These are phyloP conservation scores for Nothocercus julius DNA, from an alignment of 2,113 vertebrate species.

Conservation along the genomic window DNA sequence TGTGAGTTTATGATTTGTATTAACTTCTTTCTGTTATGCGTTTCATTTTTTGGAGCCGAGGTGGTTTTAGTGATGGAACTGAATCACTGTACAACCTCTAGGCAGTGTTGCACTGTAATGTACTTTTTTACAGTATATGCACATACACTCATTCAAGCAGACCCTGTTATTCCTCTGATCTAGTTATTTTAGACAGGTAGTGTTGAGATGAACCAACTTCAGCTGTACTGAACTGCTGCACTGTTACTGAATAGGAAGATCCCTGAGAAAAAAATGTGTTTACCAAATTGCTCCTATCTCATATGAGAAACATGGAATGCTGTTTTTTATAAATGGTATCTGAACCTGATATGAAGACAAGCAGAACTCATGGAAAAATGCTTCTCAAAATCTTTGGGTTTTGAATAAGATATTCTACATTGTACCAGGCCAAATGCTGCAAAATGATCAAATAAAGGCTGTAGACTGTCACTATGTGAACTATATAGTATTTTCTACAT, in stretches of 20 bases:
- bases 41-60: background rate
- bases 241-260: background rate
- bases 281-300: background rate
- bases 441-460: background rate
- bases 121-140: background rate
- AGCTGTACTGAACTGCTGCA: background rate
- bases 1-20: conserved; percentile 73
- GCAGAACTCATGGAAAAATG: background rate
- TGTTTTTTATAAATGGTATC: background rate
- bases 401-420: background rate
- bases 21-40: conserved; percentile 58
- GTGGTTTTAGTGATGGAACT: background rate
- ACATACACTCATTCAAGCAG: background rate
- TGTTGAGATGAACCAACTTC: background rate
- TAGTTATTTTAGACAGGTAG: background rate
- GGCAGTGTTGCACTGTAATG: background rate
- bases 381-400: background rate
- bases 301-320: background rate
- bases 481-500: background rate
- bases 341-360: background rate
- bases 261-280: background rate
- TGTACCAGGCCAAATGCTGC: background rate
- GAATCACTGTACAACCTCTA: background rate
- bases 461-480: background rate
- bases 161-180: background rate